Evolutionary conservation across 2,888 invertebrate genomes (phyloP), one percentile per base, ranked within the genome.

Genomic region (Andrena camellia): DNA sequence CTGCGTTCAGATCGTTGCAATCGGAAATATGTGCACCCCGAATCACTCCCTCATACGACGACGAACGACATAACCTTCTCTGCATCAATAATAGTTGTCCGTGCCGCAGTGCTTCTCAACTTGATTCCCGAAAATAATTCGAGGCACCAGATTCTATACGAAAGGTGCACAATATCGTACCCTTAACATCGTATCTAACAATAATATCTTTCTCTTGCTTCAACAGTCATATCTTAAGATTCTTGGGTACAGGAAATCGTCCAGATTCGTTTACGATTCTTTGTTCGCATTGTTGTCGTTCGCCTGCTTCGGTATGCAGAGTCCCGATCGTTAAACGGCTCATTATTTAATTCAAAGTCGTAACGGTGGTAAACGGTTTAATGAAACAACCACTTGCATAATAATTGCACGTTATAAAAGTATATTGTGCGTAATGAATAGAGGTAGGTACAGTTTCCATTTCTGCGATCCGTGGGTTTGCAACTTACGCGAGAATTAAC

Each of bases 81-180:
- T 79, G 86, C 91, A 90, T 90, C 89, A 87, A 90, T 90, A 90
- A 90, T 89, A 84, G 81, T 84, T 74, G 81, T 76, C 84, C 86
- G 82, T 80, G 77, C 68, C 68, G n/a, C 90, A 90, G 90, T 78
- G 91, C 52, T 60, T 77, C 91, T 90, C 91, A 90, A 90, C 89
- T 75, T 52, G 23, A 59, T 35, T 26, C 26, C 35, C 6, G 2
- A 17, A 48, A 13, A 35, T 20, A 17, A 2, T 42, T 52, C n/a
- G 1, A 62, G 13, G 1, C 26, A 20, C 33, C 26, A 64, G n/a
- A 54, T 35, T 64, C 13, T 7, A 2, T 23, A 0, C 2, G 2
- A 54, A 31, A 54, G 50, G 2, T 33, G 8, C 20, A 20, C 0
- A 10, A 20, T 62, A 20, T 62, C 35, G 10, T 31, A 13, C 23